phyloP scores from a whole-genome alignment of 2,797 vertebrate genomes.

The Dendrocincla tyrannina region DNA sequence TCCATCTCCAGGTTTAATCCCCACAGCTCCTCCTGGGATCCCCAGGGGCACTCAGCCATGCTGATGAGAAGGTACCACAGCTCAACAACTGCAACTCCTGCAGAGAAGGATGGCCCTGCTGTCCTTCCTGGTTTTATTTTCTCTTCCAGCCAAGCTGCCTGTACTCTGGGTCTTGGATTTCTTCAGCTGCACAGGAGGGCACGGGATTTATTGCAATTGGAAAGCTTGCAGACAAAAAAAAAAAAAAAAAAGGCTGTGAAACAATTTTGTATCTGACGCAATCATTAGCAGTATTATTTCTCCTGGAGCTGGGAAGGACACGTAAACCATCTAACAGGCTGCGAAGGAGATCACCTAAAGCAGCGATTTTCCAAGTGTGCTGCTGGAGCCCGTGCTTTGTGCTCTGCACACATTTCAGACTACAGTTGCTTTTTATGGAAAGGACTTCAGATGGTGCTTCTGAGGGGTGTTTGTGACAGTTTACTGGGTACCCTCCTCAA shows the following conservation, averaged over 20 bases:
- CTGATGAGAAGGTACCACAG: background rate
- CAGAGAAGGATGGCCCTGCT: background rate
- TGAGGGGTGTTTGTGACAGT: background rate
- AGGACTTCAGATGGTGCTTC: background rate
- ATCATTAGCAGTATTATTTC: slow-evolving; percentile 52
- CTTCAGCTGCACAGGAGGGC: background rate
- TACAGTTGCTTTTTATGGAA: background rate
- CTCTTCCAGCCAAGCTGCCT: background rate
- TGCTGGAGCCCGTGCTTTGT: background rate
- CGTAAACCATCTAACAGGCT: slow-evolving; percentile 51
- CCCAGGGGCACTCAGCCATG: rapidly evolving
- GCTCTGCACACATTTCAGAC: background rate
- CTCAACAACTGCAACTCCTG: background rate
- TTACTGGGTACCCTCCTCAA: background rate
- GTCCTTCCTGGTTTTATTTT: background rate
- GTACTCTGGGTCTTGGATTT: background rate
- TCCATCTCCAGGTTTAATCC: background rate
- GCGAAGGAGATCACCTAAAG: slow-evolving; percentile 41
- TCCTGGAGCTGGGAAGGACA: slow-evolving; percentile 29
- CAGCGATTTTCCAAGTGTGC: slow-evolving; percentile 8
- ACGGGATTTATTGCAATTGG: background rate
- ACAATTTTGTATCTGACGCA: slow-evolving; percentile 51
- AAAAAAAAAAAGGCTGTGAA: slow-evolving; percentile 2
- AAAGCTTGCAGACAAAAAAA: slow-evolving; percentile 16
- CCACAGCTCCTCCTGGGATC: background rate